Base-by-base conservation (phyloP, 2,888 invertebrate genomes). In the Oithona nana region DNA sequence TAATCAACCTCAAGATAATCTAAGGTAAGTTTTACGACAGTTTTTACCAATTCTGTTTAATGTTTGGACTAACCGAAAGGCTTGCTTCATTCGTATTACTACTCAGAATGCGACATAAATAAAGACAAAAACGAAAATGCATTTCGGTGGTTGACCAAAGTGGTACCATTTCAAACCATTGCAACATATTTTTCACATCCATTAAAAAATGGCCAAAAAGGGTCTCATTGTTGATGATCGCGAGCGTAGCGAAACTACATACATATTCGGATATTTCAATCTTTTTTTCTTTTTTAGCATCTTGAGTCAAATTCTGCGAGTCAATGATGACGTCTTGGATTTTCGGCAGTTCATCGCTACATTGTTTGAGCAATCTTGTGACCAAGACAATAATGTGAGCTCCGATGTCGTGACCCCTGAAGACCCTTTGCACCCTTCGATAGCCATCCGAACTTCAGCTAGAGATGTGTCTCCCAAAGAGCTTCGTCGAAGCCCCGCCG, bases 391-490 rank as follows among this genome's bases (percentile, higher is more conserved):
- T 26, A 54, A 54, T 54, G n/a, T n/a, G n/a, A n/a, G n/a, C n/a
- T 16, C 16, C 2, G 24, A 20, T 6, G 54, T 24, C 26, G 20
- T 26, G 4, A 26, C 22, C 24, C 16, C 22, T 26, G 59, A 48
- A 16, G 28, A 39, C 26, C 59, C 59, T 28, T n/a, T 29, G 28
- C 48, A 26, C 11, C 59, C 59, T 50, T 26, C 50, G 24, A 49
- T 26, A 8, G 50, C 50, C 13, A 20, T 50, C 11, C 13, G 16
- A 6, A 54, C 54, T 2, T 20, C 22, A 4, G 20, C 54, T 2
- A 24, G 50, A n/a, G 24, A 28, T 59, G 59, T 59, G n/a, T 20
- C 49, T 8, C 59, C 59, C 26, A 48, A 50, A 29, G 50, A 59
- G 28, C 59, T 59, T 48, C 59, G 30, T 29, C 26, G 28, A 26